Conservation (phyloP, 2,113 vertebrate genomes). For the Rhynchopsitta pachyrhyncha region DNA sequence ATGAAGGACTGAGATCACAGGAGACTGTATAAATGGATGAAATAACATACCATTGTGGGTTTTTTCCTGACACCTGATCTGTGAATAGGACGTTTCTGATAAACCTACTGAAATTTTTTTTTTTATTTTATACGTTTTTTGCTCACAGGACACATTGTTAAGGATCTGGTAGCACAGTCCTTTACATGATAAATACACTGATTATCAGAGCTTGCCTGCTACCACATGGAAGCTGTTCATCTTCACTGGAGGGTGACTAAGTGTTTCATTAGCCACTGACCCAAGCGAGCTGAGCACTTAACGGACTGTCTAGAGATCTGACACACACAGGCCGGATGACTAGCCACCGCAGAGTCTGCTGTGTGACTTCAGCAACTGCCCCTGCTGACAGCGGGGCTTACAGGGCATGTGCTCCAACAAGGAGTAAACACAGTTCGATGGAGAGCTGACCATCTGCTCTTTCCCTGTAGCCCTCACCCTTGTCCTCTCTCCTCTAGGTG, state of each 20-base stretch:
- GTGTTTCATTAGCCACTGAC: conserved; percentile 61
- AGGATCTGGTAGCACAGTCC: neutral
- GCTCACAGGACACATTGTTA: neutral
- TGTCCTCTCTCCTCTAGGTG: conserved; percentile 78
- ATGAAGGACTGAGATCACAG: neutral
- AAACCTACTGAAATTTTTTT: neutral
- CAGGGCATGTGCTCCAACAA: neutral
- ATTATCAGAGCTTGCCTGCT: conserved; percentile 41
- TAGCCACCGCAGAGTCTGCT: neutral
- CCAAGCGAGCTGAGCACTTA: neutral
- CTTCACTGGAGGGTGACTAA: conserved; percentile 60
- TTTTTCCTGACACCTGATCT: neutral
- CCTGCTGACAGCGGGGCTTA: neutral
- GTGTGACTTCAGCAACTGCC: neutral
- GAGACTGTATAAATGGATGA: neutral
- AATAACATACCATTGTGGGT: neutral
- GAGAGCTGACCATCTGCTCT: conserved; percentile 11
- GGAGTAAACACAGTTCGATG: neutral
- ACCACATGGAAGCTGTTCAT: conserved; percentile 53
- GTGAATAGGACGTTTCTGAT: neutral
- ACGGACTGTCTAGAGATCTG: conserved; percentile 37
- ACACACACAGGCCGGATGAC: neutral
- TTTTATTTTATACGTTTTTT: neutral
- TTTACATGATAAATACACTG: conserved; percentile 18
- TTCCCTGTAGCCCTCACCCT: neutral